phyloP scores from a whole-genome alignment of 2,797 vertebrate genomes.

The Coccyzus lansbergi region DNA sequence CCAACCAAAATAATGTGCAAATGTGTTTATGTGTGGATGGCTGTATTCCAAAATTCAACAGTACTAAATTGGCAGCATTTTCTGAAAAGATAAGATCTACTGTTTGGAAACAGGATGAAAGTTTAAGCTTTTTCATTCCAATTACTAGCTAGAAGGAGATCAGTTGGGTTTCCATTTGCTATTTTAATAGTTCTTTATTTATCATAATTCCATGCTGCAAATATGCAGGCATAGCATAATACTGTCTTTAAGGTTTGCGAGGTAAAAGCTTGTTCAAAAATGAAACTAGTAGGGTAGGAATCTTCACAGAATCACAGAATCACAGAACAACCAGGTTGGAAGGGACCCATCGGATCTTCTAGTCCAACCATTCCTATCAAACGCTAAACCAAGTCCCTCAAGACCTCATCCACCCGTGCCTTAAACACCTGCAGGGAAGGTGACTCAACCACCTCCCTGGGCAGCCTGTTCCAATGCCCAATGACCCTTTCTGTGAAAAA shows the following conservation, averaged over 20 bases:
- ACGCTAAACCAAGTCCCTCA: no score
- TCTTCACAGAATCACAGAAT: no score
- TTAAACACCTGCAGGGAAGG: no score
- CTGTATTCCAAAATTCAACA: constrained; percentile 35
- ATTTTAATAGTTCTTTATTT: constrained; percentile 13
- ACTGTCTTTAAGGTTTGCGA: not conserved
- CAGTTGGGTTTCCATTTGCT: not conserved
- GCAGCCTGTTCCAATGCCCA: no score
- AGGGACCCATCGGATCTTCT: no score
- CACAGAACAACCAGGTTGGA: no score
- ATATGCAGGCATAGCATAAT: not conserved
- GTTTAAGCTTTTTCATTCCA: not conserved
- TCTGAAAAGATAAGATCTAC: constrained; percentile 44
- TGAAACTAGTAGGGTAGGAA: not conserved
- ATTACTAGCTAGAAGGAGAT: not conserved
- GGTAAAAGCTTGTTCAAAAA: not conserved
- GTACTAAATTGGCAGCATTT: constrained; percentile 33
- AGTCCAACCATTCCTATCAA: no score
- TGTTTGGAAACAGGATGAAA: constrained; percentile 41
- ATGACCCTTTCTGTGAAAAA: no score
- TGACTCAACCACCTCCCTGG: no score
- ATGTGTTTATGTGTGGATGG: constrained; percentile 48
- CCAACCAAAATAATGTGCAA: constrained; percentile 38
- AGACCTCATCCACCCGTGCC: no score
- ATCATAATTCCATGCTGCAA: not conserved